Conservation (phyloP, 2,888 invertebrate species). For the Tetragonisca angustula region DNA sequence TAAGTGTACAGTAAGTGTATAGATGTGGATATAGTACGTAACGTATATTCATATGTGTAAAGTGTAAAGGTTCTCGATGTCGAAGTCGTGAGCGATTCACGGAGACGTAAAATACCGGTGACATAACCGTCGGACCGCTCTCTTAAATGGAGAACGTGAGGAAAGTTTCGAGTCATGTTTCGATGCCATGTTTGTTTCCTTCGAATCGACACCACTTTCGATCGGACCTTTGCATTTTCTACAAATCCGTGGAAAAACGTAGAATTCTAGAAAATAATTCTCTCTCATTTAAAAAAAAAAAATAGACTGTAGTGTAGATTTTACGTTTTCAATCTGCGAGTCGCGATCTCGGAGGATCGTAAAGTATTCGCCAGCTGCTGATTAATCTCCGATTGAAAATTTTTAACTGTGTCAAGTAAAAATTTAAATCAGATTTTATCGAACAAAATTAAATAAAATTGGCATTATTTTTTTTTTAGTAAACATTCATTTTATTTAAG, state of each 20-base stretch:
- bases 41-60: neutral
- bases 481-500: neutral
- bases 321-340: neutral
- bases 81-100: neutral
- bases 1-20: no score
- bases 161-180: constrained; percentile 1
- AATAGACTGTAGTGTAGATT: neutral
- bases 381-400: neutral
- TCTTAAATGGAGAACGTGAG: constrained; percentile 4
- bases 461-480: neutral
- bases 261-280: neutral
- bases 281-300: neutral
- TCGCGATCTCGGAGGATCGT: neutral
- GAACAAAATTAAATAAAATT: neutral
- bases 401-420: neutral
- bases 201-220: neutral
- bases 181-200: neutral
- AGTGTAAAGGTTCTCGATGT: neutral
- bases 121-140: neutral
- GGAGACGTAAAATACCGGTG: neutral
- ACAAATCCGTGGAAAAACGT: neutral
- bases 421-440: neutral
- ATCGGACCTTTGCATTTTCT: neutral
- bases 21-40: neutral
- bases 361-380: neutral